Evolutionary conservation across 2,797 vertebrate genomes (phyloP).

Genomic region (Acropternis orthonyx): DNA sequence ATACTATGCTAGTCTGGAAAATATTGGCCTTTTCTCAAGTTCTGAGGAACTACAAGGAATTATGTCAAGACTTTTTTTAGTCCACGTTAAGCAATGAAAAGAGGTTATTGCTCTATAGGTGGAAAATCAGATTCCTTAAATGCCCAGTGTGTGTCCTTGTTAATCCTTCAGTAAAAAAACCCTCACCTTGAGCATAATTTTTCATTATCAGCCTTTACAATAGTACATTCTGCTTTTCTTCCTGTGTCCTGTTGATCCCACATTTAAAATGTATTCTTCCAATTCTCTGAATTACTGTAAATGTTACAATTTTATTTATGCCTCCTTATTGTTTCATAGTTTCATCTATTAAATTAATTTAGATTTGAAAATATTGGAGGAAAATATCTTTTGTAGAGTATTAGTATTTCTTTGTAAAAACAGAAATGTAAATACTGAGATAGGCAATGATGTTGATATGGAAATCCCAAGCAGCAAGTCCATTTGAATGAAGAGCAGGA

Average conservation of each 20-base stretch:
- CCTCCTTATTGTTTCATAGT: neutral
- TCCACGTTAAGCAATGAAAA: slow-evolving; percentile 25
- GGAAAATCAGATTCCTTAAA: slow-evolving; percentile 30
- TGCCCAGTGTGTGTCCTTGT: neutral
- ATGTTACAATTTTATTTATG: neutral
- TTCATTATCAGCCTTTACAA: neutral
- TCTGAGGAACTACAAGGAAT: neutral
- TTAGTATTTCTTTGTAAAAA: neutral
- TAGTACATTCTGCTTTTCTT: neutral
- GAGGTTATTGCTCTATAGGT: neutral
- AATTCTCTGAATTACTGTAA: neutral
- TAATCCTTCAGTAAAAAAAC: neutral
- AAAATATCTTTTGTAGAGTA: neutral
- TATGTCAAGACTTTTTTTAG: slow-evolving; percentile 16
- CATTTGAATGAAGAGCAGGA: neutral
- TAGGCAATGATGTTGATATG: accelerated
- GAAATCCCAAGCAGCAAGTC: neutral
- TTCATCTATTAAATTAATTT: neutral
- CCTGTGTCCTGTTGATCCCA: neutral
- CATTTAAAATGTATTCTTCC: neutral
- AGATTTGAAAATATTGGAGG: neutral
- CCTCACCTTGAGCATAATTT: neutral
- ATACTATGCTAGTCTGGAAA: neutral
- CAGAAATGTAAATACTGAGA: neutral
- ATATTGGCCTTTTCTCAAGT: neutral